phyloP scores from a whole-genome alignment of 2,797 vertebrate species.

The Hippoglossus hippoglossus region DNA sequence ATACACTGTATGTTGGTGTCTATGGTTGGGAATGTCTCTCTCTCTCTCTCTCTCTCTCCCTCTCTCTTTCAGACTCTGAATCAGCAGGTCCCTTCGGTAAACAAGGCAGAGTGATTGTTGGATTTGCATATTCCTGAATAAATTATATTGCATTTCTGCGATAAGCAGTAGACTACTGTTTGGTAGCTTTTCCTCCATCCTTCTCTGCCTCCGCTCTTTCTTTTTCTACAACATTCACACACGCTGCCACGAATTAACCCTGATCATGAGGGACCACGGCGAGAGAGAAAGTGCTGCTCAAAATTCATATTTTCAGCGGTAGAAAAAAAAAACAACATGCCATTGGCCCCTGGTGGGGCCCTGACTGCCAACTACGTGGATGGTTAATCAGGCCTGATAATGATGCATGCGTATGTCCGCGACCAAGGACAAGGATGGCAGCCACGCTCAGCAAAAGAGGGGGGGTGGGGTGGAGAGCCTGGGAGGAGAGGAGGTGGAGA shows the following conservation, averaged over 20 bases:
- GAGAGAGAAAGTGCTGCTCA: constrained; percentile 69
- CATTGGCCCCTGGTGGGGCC: constrained; percentile 62
- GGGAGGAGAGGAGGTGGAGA: constrained; percentile 56
- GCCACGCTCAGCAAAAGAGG: constrained; percentile 46
- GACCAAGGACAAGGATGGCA: constrained; percentile 69
- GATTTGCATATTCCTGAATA: constrained; percentile 84
- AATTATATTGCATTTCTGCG: constrained; percentile 81
- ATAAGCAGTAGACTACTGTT: constrained; percentile 77
- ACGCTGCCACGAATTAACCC: constrained; percentile 77
- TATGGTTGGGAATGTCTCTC: constrained; percentile 49
- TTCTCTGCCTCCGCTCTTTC: constrained; percentile 50
- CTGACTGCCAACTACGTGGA: constrained; percentile 62
- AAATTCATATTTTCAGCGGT: constrained; percentile 71
- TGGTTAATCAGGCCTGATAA: constrained; percentile 75
- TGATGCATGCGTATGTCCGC: constrained; percentile 68
- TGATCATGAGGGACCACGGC: constrained; percentile 70
- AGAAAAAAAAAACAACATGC: constrained; percentile 48
- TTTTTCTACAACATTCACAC: constrained; percentile 63
- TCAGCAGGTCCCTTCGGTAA: constrained; percentile 83
- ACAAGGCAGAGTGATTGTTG: constrained; percentile 81
- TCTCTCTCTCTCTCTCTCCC: constrained; percentile 27
- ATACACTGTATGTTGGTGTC: constrained; percentile 53
- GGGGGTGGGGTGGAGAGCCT: constrained; percentile 38
- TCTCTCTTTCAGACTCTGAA: constrained; percentile 70
- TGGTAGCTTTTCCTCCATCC: constrained; percentile 62